Conservation (phyloP, 2,113 vertebrate species). For the Prunella himalayana region DNA sequence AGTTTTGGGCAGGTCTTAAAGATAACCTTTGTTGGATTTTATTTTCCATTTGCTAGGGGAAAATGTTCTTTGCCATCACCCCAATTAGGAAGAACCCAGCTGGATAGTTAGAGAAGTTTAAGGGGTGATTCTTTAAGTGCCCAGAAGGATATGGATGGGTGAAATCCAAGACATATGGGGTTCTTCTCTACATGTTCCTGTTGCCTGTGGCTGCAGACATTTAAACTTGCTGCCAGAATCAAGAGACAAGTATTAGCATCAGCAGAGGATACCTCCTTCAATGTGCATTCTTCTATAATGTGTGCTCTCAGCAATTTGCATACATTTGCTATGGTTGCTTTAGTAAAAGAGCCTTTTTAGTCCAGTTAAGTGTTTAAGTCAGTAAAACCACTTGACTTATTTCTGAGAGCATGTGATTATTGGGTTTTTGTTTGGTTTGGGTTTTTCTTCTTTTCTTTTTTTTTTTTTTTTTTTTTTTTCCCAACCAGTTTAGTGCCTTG, state of each 20-base stretch:
- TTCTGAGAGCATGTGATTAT: neutral
- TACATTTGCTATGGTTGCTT: neutral
- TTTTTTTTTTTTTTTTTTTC: neutral
- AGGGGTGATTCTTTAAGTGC: neutral
- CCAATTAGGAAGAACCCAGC: neutral
- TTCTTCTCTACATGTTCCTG: neutral
- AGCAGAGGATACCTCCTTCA: neutral
- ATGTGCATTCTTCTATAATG: neutral
- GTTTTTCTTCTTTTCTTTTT: too few species aligned
- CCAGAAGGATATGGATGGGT: neutral
- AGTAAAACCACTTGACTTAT: slow-evolving; percentile 5
- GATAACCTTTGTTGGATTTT: neutral
- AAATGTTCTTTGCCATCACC: neutral
- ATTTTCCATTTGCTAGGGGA: neutral
- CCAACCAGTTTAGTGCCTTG: neutral
- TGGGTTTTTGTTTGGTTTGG: neutral
- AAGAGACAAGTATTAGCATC: neutral
- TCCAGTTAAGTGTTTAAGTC: neutral
- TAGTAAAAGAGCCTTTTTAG: neutral
- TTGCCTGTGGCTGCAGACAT: neutral
- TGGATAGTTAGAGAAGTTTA: neutral
- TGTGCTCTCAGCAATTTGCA: neutral
- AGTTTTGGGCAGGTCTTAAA: neutral
- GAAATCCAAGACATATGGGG: neutral
- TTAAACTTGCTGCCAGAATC: neutral